These are phyloP conservation scores for Halictus rubicundus DNA, from an alignment of 1,140 invertebrate species.

Conservation along the genomic window DNA sequence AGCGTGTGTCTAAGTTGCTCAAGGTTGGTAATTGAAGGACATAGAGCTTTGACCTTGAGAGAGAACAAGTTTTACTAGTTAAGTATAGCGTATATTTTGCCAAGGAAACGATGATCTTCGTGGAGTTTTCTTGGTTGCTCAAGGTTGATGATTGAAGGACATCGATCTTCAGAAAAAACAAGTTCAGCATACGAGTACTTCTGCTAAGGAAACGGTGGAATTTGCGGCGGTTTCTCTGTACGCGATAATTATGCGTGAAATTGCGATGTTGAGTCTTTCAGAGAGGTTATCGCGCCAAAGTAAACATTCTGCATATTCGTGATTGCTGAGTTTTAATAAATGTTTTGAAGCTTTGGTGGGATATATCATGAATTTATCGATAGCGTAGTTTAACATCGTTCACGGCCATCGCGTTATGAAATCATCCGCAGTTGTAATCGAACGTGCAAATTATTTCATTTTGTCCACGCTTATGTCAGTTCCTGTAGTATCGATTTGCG, in stretches of 20 bases:
- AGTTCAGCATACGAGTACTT: too few relatives aligned
- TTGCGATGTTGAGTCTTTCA: neutral
- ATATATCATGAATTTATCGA: neutral
- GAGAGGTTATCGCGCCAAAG: conserved; percentile 24
- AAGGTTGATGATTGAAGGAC: too few relatives aligned
- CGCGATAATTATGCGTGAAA: neutral
- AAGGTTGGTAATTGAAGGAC: neutral
- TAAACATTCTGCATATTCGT: neutral
- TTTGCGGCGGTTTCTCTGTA: too few relatives aligned
- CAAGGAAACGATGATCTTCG: neutral
- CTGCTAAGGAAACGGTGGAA: too few relatives aligned
- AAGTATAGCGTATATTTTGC: too few relatives aligned
- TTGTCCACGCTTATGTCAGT: too few relatives aligned
- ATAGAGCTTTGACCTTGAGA: neutral
- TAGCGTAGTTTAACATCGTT: neutral
- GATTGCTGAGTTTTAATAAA: neutral
- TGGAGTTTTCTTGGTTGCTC: neutral
- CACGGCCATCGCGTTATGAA: neutral
- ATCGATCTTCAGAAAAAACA: too few relatives aligned
- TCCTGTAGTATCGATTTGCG: neutral
- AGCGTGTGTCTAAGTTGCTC: neutral
- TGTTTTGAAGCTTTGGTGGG: neutral
- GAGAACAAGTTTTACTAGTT: neutral
- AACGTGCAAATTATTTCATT: too few relatives aligned
- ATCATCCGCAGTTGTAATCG: too few relatives aligned